A percentile compares a stretch with the other conserved stretches of the same genome.
Evolutionary conservation across 2,888 invertebrate species (phyloP).

Genomic region (Cactoblastis cactorum): DNA sequence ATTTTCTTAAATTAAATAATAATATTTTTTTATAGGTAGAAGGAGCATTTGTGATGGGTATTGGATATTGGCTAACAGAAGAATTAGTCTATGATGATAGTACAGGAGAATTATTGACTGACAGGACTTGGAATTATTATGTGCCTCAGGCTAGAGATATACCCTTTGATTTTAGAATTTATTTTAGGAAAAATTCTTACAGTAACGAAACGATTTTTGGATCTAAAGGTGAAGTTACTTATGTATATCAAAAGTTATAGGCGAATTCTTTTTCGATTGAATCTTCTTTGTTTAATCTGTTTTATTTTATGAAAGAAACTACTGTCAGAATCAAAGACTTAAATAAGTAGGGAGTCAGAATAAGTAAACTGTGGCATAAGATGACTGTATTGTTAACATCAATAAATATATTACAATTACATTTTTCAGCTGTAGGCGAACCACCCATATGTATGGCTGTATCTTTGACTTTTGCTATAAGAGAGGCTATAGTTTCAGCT

Average conservation of each 20-base stretch:
- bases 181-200: slow-evolving; percentile 80
- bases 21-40: slow-evolving; percentile 64
- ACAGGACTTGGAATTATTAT: slow-evolving; percentile 88
- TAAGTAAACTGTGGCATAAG: no score
- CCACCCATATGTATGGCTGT: slow-evolving; percentile 69
- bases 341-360: no score
- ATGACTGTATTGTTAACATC: no score
- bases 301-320: no score
- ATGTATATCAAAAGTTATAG: no score
- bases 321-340: no score
- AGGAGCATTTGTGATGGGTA: slow-evolving; percentile 86
- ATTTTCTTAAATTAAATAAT: not conserved
- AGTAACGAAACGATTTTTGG: slow-evolving; percentile 81
- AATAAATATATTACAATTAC: no score
- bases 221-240: slow-evolving; percentile 84
- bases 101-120: slow-evolving; percentile 83
- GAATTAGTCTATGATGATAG: slow-evolving; percentile 75
- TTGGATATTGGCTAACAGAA: slow-evolving; percentile 86
- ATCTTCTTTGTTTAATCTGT: no score
- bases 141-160: slow-evolving; percentile 86
- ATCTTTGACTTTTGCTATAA: slow-evolving; percentile 78
- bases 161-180: slow-evolving; percentile 84
- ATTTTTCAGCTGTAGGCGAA: slow-evolving; percentile 67
- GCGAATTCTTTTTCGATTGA: no score
- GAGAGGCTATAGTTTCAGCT: slow-evolving; percentile 81